Base-by-base conservation (phyloP, 2,113 vertebrate genomes). In the Callochromis pleurospilus region DNA sequence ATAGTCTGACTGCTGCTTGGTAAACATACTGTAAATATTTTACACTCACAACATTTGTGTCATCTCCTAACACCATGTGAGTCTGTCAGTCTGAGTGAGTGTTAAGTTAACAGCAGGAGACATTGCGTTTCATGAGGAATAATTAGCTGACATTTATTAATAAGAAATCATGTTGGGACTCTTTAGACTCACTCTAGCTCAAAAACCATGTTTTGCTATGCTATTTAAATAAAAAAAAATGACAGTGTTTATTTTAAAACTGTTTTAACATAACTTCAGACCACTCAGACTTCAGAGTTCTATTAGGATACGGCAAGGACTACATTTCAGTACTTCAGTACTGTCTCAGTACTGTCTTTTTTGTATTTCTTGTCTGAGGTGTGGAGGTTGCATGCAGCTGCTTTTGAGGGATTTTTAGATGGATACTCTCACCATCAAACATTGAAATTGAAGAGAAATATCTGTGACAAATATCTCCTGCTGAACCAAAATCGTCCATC, bases 401-500 rank as follows among this genome's bases (percentile, higher is more conserved):
- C 80, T 88, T 82, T n/a, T 55, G 12, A 86, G 60, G 82, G 12
- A 73, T 21, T 58, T 51, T 51, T 77, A 56, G 54, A 79, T 75
- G 84, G 68, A 79, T 91, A 55, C 88, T 90, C 85, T 85, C 83
- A 84, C 80, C 62, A 90, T 42, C 85, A 75, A 10, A 19, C 70
- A 47, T 12, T 75, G 62, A 75, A 91, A 90, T n/a, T 68, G 86
- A 81, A 86, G 68, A 90, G 81, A 91, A 89, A 88, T 85, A 86
- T 91, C 83, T 84, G 85, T 86, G 88, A 94, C 93, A 93, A 92
- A 93, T 42, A 91, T 91, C 86, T 87, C 84, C 81, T 31, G 42
- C 86, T 88, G 77, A 87, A 90, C 90, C 79, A 92, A 91, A 94
- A 87, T 51, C 10, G 65, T 85, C 90, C 90, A 83, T 83, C 85